These are phyloP conservation scores for Tribolium freemani DNA, from an alignment of 2,888 invertebrate species.

Conservation along the genomic window DNA sequence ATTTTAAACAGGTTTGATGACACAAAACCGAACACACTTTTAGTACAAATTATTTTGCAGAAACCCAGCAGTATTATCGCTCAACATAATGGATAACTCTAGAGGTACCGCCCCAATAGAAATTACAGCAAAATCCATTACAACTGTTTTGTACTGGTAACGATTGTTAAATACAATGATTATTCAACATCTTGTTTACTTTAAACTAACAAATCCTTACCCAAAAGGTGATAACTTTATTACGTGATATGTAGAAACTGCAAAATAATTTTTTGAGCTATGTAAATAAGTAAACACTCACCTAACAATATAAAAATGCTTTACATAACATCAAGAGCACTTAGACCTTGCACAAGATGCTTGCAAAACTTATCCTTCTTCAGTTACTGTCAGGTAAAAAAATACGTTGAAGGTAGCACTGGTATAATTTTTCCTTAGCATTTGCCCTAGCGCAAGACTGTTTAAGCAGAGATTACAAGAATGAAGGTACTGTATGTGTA, in stretches of 20 bases:
- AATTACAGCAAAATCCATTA: neutral
- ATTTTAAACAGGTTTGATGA: constrained; percentile 70
- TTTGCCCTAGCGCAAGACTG: constrained; percentile 1
- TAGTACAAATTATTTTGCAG: neutral
- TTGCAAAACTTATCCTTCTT: neutral
- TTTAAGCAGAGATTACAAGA: constrained; percentile 34
- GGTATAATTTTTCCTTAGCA: neutral
- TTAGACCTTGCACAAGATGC: neutral
- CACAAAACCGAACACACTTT: neutral
- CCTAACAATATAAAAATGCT: too few species aligned
- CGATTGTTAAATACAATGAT: neutral
- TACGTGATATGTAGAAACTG: too few species aligned
- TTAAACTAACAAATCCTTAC: too few species aligned
- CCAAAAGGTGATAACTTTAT: too few species aligned
- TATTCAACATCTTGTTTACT: too few species aligned
- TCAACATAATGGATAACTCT: neutral
- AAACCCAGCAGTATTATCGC: neutral
- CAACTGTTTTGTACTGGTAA: neutral
- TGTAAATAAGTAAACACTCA: too few species aligned
- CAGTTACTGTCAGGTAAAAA: neutral
- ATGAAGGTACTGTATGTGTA: constrained; percentile 73
- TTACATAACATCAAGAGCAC: neutral
- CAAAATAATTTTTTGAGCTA: too few species aligned
- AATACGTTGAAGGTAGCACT: neutral
- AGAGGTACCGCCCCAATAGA: neutral